Conservation (phyloP, 2,113 vertebrate species). For the Penelope pileata region DNA sequence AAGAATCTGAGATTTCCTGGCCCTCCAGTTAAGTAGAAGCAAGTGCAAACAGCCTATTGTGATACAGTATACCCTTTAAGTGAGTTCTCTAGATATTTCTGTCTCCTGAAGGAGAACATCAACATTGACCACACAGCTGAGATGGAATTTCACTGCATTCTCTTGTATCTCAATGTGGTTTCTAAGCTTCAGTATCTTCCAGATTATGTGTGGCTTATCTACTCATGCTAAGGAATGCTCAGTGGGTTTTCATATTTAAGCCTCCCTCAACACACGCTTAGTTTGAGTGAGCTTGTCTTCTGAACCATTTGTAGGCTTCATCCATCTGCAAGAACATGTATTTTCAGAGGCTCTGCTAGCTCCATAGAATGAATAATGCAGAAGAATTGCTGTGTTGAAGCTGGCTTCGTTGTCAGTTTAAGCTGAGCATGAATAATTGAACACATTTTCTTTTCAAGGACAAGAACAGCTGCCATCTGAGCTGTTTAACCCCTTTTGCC, state of each 20-base stretch:
- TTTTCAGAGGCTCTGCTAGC: background rate
- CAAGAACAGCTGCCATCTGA: slow-evolving; percentile 57
- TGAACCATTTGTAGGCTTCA: background rate
- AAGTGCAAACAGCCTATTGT: background rate
- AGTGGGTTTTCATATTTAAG: background rate
- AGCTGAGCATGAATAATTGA: slow-evolving; percentile 71
- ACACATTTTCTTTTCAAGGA: slow-evolving; percentile 60
- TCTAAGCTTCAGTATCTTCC: background rate
- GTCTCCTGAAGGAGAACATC: background rate
- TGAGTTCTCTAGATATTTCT: background rate
- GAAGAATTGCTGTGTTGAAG: slow-evolving; percentile 49
- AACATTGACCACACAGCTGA: background rate
- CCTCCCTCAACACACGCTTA: background rate
- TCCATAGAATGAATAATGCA: slow-evolving; percentile 62
- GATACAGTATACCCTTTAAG: background rate
- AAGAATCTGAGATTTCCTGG: background rate
- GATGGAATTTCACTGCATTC: background rate
- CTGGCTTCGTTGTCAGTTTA: slow-evolving; percentile 61
- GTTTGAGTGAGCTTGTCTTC: background rate
- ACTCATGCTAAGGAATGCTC: background rate
- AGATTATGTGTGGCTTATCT: background rate
- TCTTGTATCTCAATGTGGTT: background rate
- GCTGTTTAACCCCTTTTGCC: slow-evolving; percentile 61
- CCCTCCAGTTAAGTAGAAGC: background rate
- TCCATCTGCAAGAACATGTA: slow-evolving; percentile 20